Evolutionary conservation across 2,888 invertebrate species (phyloP), one percentile per base, ranked within the genome.

Genomic region (Megamerina dolium): DNA sequence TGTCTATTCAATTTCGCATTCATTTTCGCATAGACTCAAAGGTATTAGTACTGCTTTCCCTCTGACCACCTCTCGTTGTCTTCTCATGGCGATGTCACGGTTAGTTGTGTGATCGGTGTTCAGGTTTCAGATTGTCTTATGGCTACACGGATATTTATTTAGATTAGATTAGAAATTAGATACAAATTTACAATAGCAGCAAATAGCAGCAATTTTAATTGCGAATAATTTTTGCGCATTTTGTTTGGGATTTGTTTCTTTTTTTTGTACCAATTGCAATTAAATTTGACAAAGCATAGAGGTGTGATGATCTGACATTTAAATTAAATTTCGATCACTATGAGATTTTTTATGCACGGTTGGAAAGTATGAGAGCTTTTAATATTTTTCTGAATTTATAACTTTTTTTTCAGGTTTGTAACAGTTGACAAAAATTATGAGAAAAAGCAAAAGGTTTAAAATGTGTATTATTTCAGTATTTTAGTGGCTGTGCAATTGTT

Each of bases 121-220:
- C n/a, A n/a, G n/a, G n/a, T n/a, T n/a, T n/a, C n/a, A n/a, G n/a
- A 23, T 23, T 23, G 23, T 10, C 6, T 8, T 23, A 8, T 23
- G 23, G 23, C 6, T 23, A 8, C 23, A 23, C 35, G 42, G 48
- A 21, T 43, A 48, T 37, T 46, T 50, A 44, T 44, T 50, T 45
- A 44, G 52, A 49, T 50, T 47, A 49, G 46, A 46, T 49, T 45
- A 48, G 47, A 44, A 49, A 37, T 32, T 37, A 33, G 43, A 19
- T 38, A n/a, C n/a, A n/a, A n/a, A n/a, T n/a, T n/a, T n/a, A n/a
- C n/a, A n/a, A n/a, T n/a, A n/a, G n/a, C n/a, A n/a, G n/a, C n/a
- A n/a, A n/a, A n/a, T 43, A 37, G 19, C 21, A 43, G 42, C 46
- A 34, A 45, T 37, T 46, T 52, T 52, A 52, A 52, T 52, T 50